Percentiles rank a stretch among this genome's conserved stretches.
phyloP scores from a whole-genome alignment of 2,113 vertebrate genomes.

The Sebastes fasciatus region DNA sequence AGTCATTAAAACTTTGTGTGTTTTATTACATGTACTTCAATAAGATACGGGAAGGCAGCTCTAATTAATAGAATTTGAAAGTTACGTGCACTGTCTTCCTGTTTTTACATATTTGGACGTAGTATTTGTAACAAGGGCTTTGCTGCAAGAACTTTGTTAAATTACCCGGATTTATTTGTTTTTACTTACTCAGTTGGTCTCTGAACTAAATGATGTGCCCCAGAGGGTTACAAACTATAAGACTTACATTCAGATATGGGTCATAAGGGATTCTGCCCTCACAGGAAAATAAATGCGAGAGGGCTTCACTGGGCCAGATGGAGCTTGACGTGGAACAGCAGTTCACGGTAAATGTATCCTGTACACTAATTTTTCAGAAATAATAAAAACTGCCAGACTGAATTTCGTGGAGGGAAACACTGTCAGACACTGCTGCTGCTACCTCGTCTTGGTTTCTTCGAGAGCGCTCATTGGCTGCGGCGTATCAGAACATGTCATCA shows the following conservation, averaged over 20 bases:
- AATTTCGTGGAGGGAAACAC: neutral
- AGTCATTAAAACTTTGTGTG: neutral
- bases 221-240: neutral
- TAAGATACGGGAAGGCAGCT: neutral
- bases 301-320: slow-evolving; percentile 38
- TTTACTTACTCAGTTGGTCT: neutral
- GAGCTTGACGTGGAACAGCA: slow-evolving; percentile 49
- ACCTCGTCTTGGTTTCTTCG: neutral
- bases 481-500: neutral
- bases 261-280: slow-evolving; percentile 24
- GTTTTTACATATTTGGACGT: neutral
- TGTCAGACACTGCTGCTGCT: neutral
- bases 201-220: neutral
- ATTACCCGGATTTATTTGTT: slow-evolving; percentile 1
- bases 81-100: neutral
- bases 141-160: neutral
- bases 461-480: neutral
- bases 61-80: neutral
- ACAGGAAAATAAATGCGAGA: neutral
- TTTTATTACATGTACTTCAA: neutral
- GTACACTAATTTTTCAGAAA: slow-evolving; percentile 33
- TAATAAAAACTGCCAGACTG: neutral
- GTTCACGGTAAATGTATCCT: slow-evolving; percentile 43
- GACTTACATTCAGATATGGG: slow-evolving; percentile 16
- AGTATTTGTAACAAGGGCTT: neutral